Base-by-base conservation (phyloP, 2,888 invertebrate genomes). In the Andrena bicolor region DNA sequence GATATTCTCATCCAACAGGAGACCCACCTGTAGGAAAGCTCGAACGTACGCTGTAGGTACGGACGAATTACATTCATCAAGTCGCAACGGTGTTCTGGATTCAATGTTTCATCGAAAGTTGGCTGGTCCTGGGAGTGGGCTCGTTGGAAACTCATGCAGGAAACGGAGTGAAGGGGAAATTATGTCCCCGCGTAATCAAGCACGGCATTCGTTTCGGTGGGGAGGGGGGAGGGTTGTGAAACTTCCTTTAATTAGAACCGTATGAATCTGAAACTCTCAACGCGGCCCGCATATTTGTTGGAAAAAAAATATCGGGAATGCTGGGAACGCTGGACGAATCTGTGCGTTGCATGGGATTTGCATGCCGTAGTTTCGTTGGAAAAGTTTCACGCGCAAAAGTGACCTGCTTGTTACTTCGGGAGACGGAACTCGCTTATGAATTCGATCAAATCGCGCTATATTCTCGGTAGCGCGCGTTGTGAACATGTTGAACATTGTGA, bases 391-490 rank as follows among this genome's bases (percentile, higher is more conserved):
- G 23, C 49, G 72, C 7, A 10, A 53, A 68, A 73, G 53, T 32
- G 30, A 20, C 74, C 32, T 20, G 66, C 74, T 69, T 20, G 16
- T 32, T 10, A 1, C 26, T 2, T 20, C 51, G 8, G 20, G 3
- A 10, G 23, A 51, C 32, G 16, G 58, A 5, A 26, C 16, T 8
- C 64, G 53, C 10, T 64, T 2, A 68, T 28, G 48, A 69, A 75
- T 74, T 79, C 74, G 78, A 74, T 78, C 69, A 49, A 48, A 58
- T 2, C 3, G 68, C 6, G 41, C 6, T 13, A 1, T 4, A 35
- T 41, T 41, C 32, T 32, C 63, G 66, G 20, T 51, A 28, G 16
- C 48, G 23, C 30, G 64, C 20, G 30, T 28, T 13, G 13, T 4
- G 41, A 41, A 13, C 41, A 13, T 20, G 41, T 13, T 4, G 1